Evolutionary conservation across 2,113 vertebrate species (phyloP).

Genomic region (Reinhardtius hippoglossoides): DNA sequence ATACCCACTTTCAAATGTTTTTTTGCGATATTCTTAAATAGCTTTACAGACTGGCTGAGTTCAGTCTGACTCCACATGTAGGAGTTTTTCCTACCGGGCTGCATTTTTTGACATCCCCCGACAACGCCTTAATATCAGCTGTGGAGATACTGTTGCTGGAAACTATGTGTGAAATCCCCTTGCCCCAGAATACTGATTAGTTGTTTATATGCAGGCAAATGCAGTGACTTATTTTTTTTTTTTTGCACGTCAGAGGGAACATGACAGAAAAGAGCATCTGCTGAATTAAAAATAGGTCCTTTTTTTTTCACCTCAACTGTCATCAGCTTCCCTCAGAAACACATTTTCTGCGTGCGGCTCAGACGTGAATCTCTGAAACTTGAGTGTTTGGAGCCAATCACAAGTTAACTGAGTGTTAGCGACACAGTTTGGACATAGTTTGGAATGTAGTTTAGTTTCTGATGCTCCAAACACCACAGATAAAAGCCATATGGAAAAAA

Average conservation of each 20-base stretch:
- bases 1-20: slow-evolving; percentile 27
- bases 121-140: slow-evolving; percentile 58
- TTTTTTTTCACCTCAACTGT: slow-evolving; percentile 19
- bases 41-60: slow-evolving; percentile 22
- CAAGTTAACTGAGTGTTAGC: background rate
- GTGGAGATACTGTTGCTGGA: slow-evolving; percentile 36
- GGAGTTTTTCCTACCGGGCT: slow-evolving; percentile 35
- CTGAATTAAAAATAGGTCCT: slow-evolving; percentile 59
- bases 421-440: background rate
- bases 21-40: slow-evolving; percentile 34
- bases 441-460: background rate
- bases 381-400: background rate
- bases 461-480: background rate
- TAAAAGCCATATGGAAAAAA: too few relatives aligned
- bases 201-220: slow-evolving; percentile 53
- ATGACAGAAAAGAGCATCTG: slow-evolving; percentile 56
- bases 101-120: slow-evolving; percentile 52
- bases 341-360: slow-evolving; percentile 2
- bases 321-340: slow-evolving; percentile 15
- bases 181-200: slow-evolving; percentile 68
- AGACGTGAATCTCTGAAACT: background rate
- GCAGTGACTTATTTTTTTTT: slow-evolving; percentile 13
- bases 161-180: slow-evolving; percentile 33
- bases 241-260: slow-evolving; percentile 48
- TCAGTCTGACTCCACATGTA: slow-evolving; percentile 21